Evolutionary conservation across 1,140 invertebrate genomes (phyloP), one percentile per base, ranked within the genome.

Genomic region (Coenobita brevimanus): DNA sequence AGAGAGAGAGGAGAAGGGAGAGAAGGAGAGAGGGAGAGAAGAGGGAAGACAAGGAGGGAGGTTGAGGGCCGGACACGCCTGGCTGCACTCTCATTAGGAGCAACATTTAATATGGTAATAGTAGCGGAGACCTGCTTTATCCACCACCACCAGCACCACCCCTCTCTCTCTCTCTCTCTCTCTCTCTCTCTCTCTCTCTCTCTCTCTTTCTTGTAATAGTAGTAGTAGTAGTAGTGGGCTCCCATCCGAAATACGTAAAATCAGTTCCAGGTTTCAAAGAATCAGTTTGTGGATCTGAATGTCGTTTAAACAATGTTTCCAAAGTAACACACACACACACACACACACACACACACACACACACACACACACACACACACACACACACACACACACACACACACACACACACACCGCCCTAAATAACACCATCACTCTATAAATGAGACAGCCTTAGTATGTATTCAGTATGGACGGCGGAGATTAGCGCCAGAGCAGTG

Each of bases 91-190:
- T 62, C 54, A 81, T 81, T 81, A 81, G 78, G 27, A 81, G 78
- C 78, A 64, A 81, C 78, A 81, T 81, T 81, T 81, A 81, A 81
- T 81, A 81, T 81, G 78, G 78, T 81, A 81, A 62, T 64, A 33
- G n/a, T 3, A 21, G 78, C 41, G 54, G 13, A 24, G 75, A 30
- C 46, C 30, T 78, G 41, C 1, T 73, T 21, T 17, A 10, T 27
- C 2, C 17, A 13, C 67, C 64, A 64, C 17, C 62, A 67, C 62
- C 21, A n/a, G n/a, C n/a, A n/a, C 17, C 17, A 8, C 17, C 6
- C 46, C 46, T 50, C 46, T 17, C 46, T 8, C 6, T 75, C 71
- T 75, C 33, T 75, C 71, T 79, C 78, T 54, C 33, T 41, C 75
- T 78, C 33, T 81, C 50, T 62, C 24, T 62, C 54, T 81, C 21